phyloP scores from a whole-genome alignment of 2,888 invertebrate species.

The Zhuqinia jingwanae region DNA sequence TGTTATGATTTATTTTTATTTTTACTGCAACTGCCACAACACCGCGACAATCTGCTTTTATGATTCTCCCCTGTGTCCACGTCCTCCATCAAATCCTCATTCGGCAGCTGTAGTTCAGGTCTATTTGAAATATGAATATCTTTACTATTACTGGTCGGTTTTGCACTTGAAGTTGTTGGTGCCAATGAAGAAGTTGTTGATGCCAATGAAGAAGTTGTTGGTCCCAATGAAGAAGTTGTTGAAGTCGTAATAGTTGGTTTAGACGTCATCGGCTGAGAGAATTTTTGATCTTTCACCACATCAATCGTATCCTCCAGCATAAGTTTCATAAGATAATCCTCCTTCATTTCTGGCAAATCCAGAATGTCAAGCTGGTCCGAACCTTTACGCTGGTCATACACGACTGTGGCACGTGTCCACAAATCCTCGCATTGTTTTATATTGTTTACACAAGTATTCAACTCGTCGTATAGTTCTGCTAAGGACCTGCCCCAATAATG shows the following conservation, averaged over 20 bases:
- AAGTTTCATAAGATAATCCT: constrained; percentile 24
- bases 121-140: neutral
- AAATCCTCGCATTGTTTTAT: constrained; percentile 43
- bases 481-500: constrained; percentile 58
- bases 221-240: neutral
- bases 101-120: neutral
- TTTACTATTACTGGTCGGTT: neutral
- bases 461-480: constrained; percentile 4
- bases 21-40: neutral
- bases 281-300: constrained; percentile 22
- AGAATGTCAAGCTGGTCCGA: constrained; percentile 55
- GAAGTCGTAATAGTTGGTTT: neutral
- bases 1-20: constrained; percentile 6
- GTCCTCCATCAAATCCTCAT: constrained; percentile 38
- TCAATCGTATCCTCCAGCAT: constrained; percentile 19
- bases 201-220: no score
- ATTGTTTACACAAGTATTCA: constrained; percentile 45
- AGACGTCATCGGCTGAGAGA: neutral
- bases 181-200: no score
- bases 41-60: neutral
- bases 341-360: constrained; percentile 46
- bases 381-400: constrained; percentile 42
- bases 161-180: neutral
- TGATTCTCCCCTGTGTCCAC: constrained; percentile 55
- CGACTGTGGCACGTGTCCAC: constrained; percentile 56